Base-by-base conservation (phyloP, 2,888 invertebrate genomes). In the Xestoiulus laeticollis region DNA sequence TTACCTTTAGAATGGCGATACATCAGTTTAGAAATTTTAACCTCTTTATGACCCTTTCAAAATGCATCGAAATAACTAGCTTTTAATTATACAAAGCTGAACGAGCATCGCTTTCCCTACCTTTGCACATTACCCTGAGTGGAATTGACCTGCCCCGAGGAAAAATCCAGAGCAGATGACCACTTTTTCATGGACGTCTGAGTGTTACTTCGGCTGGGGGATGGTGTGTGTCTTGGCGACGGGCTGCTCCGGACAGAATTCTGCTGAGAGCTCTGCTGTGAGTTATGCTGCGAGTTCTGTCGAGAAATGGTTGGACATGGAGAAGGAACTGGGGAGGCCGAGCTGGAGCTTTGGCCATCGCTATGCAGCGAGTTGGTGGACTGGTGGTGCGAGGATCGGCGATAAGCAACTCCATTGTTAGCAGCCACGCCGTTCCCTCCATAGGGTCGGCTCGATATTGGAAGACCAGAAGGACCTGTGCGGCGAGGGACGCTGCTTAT, bases 141-240 rank as follows among this genome's bases (percentile, higher is more conserved):
- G 43, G 86, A 12, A 48, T 48, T 53, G 10, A 26, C 19, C 85
- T 88, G 87, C 43, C 82, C 87, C 14, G 88, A 48, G n/a, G 86
- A 83, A 93, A 96, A 96, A 93, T 96, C 96, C 5, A 96, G 96
- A 0, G 96, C 96, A 30, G 96, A 96, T 91, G 94, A 96, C 96
- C 96, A 96, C 88, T 96, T 93, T 92, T 96, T 96, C 32, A 89
- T 87, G 48, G 68, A 85, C 16, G 87, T 83, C 78, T 87, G 87
- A 12, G 68, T 87, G 44, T 87, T 87, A 30, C 87, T 87, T 19
- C 87, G 44, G 30, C 83, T 87, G 16, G 84, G 38, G 8, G 85
- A 38, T 88, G 88, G 90, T 26, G 88, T 89, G 87, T 89, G 89
- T 33, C 88, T 90, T 0, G 92, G 92, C 88, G 93, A 92, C 12